These are phyloP conservation scores for Thalpophila matura DNA, from an alignment of 2,888 invertebrate genomes.

Conservation along the genomic window DNA sequence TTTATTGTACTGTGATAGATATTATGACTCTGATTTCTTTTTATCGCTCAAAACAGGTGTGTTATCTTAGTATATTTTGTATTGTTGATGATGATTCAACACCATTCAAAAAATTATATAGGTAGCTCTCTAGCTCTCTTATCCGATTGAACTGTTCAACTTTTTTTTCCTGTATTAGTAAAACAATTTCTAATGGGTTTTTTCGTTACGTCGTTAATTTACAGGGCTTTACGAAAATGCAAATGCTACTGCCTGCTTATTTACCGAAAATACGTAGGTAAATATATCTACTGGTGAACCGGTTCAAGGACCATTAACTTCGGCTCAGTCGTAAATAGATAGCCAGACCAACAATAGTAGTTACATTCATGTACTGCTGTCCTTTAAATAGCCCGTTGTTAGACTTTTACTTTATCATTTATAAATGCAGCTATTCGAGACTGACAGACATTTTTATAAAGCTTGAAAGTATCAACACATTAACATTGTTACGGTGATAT, in stretches of 20 bases:
- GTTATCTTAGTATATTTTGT: neutral
- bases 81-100: neutral
- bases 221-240: neutral
- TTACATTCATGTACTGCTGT: constrained; percentile 21
- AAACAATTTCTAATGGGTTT: neutral
- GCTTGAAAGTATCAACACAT: neutral
- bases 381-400: constrained; percentile 21
- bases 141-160: too few relatives aligned
- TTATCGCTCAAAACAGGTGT: constrained; percentile 24
- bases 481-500: neutral
- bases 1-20: constrained; percentile 24
- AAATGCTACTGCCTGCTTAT: neutral
- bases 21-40: constrained; percentile 3
- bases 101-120: too few relatives aligned
- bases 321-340: constrained; percentile 23
- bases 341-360: constrained; percentile 15
- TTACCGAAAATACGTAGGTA: neutral
- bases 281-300: neutral
- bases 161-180: too few relatives aligned
- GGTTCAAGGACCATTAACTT: constrained; percentile 36
- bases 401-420: constrained; percentile 37
- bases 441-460: neutral
- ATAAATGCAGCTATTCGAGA: constrained; percentile 24
- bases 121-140: too few relatives aligned
- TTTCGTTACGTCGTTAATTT: too few relatives aligned